Evolutionary conservation across 2,888 invertebrate genomes (phyloP).

Genomic region (Pristionchus arcanus): DNA sequence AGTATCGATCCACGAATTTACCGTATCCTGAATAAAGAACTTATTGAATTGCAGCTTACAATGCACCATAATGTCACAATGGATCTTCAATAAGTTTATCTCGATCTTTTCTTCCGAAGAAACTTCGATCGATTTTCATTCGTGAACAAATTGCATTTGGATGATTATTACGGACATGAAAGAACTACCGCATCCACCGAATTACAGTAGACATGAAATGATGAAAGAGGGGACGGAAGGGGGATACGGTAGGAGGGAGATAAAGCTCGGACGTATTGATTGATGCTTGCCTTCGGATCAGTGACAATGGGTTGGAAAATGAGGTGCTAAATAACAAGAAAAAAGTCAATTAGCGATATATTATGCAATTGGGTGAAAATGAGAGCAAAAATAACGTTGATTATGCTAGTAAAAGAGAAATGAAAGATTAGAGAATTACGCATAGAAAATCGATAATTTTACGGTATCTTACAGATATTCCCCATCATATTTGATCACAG

Average conservation of each 20-base stretch:
- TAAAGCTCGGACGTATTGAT: conserved; percentile 33
- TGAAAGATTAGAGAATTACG: conserved; percentile 30
- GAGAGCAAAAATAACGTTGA: background rate
- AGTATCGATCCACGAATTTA: conserved; percentile 18
- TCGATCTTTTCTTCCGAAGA: conserved; percentile 35
- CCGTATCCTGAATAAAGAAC: conserved; percentile 24
- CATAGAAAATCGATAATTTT: background rate
- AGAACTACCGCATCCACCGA: background rate
- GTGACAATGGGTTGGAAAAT: conserved; percentile 32
- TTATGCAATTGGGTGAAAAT: conserved; percentile 16
- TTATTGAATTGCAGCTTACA: background rate
- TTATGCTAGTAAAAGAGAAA: conserved; percentile 26
- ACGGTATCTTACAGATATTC: conserved; percentile 6
- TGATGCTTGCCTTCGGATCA: conserved; percentile 14
- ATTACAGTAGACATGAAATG: background rate
- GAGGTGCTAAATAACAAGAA: background rate
- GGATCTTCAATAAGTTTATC: background rate
- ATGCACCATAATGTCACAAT: background rate
- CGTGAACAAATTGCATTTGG: conserved; percentile 34
- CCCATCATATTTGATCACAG: background rate
- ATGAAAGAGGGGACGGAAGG: background rate
- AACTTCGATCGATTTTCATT: background rate
- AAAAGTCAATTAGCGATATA: conserved; percentile 24
- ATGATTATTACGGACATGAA: background rate
- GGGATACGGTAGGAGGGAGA: conserved; percentile 32